Percentiles rank a stretch among this genome's conserved stretches.
These are phyloP conservation scores for Cyprinodon diabolis DNA, from an alignment of 2,797 vertebrate species.

Conservation along the genomic window DNA sequence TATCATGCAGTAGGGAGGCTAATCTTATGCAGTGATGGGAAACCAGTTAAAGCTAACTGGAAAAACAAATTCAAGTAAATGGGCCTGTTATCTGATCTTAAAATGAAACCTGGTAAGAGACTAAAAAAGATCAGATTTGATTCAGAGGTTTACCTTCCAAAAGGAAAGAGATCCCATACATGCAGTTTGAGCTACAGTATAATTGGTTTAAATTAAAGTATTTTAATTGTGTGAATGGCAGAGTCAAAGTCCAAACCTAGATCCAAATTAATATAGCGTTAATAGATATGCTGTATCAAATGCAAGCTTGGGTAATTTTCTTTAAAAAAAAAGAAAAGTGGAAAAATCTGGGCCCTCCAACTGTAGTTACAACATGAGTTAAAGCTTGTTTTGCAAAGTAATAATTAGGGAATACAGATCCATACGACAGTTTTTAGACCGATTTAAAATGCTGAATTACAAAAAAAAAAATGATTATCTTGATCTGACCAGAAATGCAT, in stretches of 20 bases:
- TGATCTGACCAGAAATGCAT: slow-evolving; percentile 9
- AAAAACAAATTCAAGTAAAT: no score
- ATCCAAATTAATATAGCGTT: not conserved
- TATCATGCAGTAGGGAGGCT: no score
- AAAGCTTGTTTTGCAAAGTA: no score
- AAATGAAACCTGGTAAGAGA: not conserved
- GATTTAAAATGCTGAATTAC: not conserved
- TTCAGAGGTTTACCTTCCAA: not conserved
- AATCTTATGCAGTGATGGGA: no score
- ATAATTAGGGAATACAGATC: no score
- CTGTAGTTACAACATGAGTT: no score
- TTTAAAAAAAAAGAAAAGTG: not conserved
- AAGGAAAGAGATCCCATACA: not conserved
- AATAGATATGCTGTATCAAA: not conserved
- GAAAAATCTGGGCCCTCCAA: no score
- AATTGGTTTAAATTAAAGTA: not conserved
- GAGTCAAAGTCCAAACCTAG: not conserved
- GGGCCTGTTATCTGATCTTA: no score
- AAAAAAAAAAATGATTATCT: no score
- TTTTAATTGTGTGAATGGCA: not conserved
- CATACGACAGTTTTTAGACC: no score
- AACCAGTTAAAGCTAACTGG: no score
- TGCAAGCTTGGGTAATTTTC: not conserved
- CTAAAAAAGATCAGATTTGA: not conserved
- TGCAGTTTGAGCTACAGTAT: not conserved